Evolutionary conservation across 37 sponge, comb jelly and placozoan genomes (phyloP), one percentile per base, ranked within the genome.

Genomic region (Beroe ovata): DNA sequence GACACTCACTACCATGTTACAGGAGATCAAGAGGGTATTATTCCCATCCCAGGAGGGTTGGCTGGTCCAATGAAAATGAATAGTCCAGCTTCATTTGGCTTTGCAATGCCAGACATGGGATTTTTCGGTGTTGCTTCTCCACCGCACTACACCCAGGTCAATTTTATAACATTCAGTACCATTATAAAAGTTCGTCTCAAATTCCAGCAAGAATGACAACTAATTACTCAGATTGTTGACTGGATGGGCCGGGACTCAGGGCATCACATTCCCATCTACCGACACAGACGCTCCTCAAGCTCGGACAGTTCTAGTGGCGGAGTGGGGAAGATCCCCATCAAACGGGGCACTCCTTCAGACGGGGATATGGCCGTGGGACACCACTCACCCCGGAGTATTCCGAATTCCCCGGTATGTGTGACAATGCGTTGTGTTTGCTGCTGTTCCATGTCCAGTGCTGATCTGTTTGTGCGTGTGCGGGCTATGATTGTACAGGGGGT

Each of bases 71-170:
- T 77, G 22, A 77, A 77, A 30, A 38, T 77, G 8, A 23, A 30
- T 54, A 77, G 84, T 25, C 84, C 84, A 0, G 84, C 84, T 25
- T 77, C 84, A 3, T 77, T 77, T 19, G 84, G 84, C 14, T 77
- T 77, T 41, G 42, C 84, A 38, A 40, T 77, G 84, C 84, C 84
- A 18, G 84, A 77, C 54, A 77, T 77, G 84, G 84, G 84, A 1
- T 77, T 77, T 54, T 77, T 39, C 33, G 84, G 84, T 1, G 54
- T 77, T 20, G 84, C 84, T 29, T 77, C 84, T 21, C 84, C 84
- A 2, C 84, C 84, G 23, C 26, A 77, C 54, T 42, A 39, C 54
- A 47, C 54, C 11, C 54, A 47, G 54, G 54, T 47, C 11, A 47
- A 6, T 16, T 47, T 11, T 47, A 47, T 11, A 47, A 47, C n/a